Evolutionary conservation across 1,140 invertebrate genomes (phyloP), one percentile per base, ranked within the genome.

Genomic region (Ylistrum balloti): DNA sequence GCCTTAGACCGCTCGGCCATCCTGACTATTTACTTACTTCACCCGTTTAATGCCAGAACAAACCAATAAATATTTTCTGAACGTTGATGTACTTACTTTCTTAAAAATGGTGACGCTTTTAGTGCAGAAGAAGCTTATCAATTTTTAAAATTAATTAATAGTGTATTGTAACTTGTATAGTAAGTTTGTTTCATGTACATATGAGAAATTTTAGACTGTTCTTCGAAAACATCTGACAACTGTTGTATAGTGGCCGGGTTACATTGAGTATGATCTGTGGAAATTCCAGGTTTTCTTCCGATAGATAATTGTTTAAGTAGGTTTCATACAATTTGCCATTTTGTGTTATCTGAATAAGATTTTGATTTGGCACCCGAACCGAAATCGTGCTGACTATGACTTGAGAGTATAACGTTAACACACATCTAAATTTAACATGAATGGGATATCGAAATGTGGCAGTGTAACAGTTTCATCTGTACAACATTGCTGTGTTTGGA

Each of bases 1-100:
- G 95, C 95, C 95, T 95, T 95, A 95, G 95, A 95, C 95, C 95
- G 92, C 95, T 95, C 95, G 95, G 95, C 95, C 95, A 95, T 95
- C 95, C 95, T 95, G 94, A 95, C 94, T 45, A 13, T 17, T 1
- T 45, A 45, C 35, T n/a, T n/a, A n/a, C n/a, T n/a, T n/a, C 35
- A 38, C 13, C 13, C 35, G 35, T 38, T 38, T 13, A 38, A 38
- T 38, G 35, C n/a, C n/a, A n/a, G n/a, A n/a, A n/a, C n/a, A n/a
- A n/a, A n/a, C n/a, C n/a, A n/a, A n/a, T n/a, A n/a, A n/a, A n/a
- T n/a, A n/a, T n/a, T n/a, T n/a, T n/a, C n/a, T n/a, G n/a, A n/a
- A n/a, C n/a, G n/a, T n/a, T n/a, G n/a, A n/a, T n/a, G n/a, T n/a
- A n/a, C n/a, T n/a, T n/a, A n/a, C n/a, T n/a, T n/a, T n/a, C n/a